Conservation (phyloP, 2,797 vertebrate species). For the Philypnodon macrostomus region DNA sequence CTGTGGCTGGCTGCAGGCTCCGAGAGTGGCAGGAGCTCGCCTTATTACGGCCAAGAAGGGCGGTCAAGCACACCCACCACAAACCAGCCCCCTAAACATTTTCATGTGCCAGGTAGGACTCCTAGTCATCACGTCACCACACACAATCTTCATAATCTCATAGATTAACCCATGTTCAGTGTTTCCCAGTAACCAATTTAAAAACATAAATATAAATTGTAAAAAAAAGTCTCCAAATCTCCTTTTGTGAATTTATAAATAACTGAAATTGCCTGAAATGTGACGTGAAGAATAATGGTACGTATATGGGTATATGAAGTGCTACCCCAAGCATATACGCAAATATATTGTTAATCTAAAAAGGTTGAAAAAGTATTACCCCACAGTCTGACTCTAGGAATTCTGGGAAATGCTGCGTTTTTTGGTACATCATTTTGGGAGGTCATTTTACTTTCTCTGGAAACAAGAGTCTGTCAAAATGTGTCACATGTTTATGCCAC, state of each 20-base stretch:
- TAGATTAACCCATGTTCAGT: conserved; percentile 10
- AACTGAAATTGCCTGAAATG: too few relatives aligned
- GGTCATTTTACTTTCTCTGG: conserved; percentile 13
- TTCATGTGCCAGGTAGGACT: conserved; percentile 98
- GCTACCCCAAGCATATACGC: too few relatives aligned
- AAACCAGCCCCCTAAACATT: conserved; percentile 98
- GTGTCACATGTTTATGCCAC: conserved; percentile 33
- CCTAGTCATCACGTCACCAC: conserved; percentile 48
- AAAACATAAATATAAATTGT: too few relatives aligned
- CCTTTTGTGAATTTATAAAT: too few relatives aligned
- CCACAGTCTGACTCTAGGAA: too few relatives aligned
- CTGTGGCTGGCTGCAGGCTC: conserved; percentile 85
- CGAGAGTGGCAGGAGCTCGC: conserved; percentile 97
- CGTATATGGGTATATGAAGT: too few relatives aligned
- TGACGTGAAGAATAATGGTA: too few relatives aligned
- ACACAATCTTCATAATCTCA: conserved; percentile 30
- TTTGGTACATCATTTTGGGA: conserved; percentile 27
- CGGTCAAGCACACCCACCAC: conserved; percentile 93
- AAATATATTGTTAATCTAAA: too few relatives aligned
- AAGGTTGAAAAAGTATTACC: too few relatives aligned
- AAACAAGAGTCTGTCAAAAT: conserved; percentile 34
- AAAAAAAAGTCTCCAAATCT: too few relatives aligned
- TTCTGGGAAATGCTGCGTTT: too few relatives aligned
- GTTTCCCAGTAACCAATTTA: too few relatives aligned
- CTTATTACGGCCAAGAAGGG: conserved; percentile 95